These are phyloP conservation scores for Mythimna albipuncta DNA, from an alignment of 2,888 invertebrate species.

Conservation along the genomic window DNA sequence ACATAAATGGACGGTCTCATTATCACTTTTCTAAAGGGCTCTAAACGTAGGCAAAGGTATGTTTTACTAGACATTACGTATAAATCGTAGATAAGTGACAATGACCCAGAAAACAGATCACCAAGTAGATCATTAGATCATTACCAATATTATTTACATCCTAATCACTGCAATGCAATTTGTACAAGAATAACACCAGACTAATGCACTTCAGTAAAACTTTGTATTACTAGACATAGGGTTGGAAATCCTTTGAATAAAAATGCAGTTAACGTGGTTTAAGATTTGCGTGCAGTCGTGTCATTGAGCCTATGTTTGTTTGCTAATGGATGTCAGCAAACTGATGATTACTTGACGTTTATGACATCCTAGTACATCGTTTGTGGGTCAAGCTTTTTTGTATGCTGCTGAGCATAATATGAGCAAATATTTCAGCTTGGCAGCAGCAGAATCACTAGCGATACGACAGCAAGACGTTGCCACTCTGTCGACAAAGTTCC, in stretches of 20 bases:
- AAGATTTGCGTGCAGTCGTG: conserved; percentile 40
- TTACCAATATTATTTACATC: conserved; percentile 54
- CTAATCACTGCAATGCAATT: conserved; percentile 30
- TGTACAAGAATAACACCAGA: conserved; percentile 1
- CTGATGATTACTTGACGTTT: conserved; percentile 29
- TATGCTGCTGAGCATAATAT: background rate
- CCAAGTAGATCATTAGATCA: conserved; percentile 57
- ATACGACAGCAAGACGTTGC: too few relatives aligned
- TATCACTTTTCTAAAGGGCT: background rate
- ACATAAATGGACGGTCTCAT: too few relatives aligned
- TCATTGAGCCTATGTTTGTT: conserved; percentile 47
- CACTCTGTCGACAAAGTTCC: too few relatives aligned
- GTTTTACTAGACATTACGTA: background rate
- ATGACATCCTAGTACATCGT: conserved; percentile 31
- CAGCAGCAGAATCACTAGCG: too few relatives aligned
- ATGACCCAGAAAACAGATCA: conserved; percentile 42
- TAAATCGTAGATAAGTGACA: conserved; percentile 5
- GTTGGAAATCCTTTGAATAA: conserved; percentile 11
- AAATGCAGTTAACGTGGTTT: conserved; percentile 1
- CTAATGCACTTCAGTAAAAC: background rate
- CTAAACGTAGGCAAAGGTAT: background rate
- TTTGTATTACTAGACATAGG: background rate
- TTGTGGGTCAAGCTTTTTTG: conserved; percentile 17
- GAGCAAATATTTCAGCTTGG: background rate
- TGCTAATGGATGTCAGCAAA: conserved; percentile 9